Base-by-base conservation (phyloP, 2,797 vertebrate species). In the Loris lydekkerianus region DNA sequence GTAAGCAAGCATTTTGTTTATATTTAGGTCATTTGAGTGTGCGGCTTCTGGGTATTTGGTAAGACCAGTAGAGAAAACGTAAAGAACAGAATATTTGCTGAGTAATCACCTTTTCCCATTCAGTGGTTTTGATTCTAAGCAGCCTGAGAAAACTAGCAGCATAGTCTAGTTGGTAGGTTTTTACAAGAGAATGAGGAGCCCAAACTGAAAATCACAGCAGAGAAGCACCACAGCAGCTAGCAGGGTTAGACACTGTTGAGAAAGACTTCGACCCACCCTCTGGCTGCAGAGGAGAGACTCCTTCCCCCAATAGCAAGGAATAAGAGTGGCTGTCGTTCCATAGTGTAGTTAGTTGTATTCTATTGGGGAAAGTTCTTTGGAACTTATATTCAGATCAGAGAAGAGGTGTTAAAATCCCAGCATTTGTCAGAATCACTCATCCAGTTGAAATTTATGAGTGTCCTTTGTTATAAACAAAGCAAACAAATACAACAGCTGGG, bases 1-100 rank as follows among this genome's bases (percentile, higher is more conserved):
- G 91, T 95, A 97, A 88, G 40, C 34, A 89, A 76, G 58, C 58
- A 46, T 82, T 96, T 95, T 85, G 65, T 92, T 94, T 86, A 69
- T 63, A 90, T 90, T 96, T 46, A 75, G 37, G 93, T 95, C 90
- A 15, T 31, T n/a, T 9, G 29, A 58, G 17, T 61, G 70, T 76
- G 88, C 60, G 76, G 61, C 86, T 56, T 91, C 69, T 70, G 60
- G 56, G 46, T 76, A 56, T 82, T 72, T 76, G 60, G 60, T 93
- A 88, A 97, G 91, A 94, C 40, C 86, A 77, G 72, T 40, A 88
- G 87, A 91, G 40, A 93, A 53, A 96, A 91, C 69, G 81, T 56
- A 34, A 73, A 96, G 89, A 90, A 92, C 78, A 97, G 43, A 86
- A 21, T 77, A 56, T 83, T 80, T 82, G 60, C 94, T 58, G 53